phyloP scores from a whole-genome alignment of 1,140 invertebrate species.

The Drosophila takahashii region DNA sequence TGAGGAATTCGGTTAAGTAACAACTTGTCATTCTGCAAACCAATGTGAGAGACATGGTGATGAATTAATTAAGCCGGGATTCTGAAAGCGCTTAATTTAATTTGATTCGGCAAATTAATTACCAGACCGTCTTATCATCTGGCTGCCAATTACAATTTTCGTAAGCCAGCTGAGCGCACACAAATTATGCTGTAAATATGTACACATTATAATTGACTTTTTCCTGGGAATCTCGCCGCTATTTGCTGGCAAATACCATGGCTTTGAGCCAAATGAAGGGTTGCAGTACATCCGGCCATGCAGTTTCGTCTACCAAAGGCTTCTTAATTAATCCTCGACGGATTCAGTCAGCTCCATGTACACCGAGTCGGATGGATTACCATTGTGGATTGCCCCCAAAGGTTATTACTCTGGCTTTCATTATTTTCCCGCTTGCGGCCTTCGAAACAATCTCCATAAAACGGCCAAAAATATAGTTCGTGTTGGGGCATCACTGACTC shows the following conservation, averaged over 20 bases:
- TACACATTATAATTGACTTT: constrained; percentile 24
- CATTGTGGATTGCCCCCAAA: neutral
- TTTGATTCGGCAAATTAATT: constrained; percentile 29
- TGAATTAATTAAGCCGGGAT: constrained; percentile 20
- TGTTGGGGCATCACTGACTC: neutral
- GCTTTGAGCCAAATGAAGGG: neutral
- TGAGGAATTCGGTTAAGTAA: neutral
- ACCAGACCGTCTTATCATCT: neutral
- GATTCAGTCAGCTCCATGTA: neutral
- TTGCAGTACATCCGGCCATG: neutral
- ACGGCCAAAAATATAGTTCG: neutral
- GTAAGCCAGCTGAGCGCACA: constrained; percentile 4
- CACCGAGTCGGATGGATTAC: neutral
- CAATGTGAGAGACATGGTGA: constrained; percentile 4
- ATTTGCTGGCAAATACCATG: constrained; percentile 1
- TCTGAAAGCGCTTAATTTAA: neutral
- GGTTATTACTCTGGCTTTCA: constrained; percentile 1
- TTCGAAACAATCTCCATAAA: neutral
- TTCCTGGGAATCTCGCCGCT: neutral
- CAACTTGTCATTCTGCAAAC: constrained; percentile 1
- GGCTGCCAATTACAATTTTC: constrained; percentile 28
- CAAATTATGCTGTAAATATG: constrained; percentile 37
- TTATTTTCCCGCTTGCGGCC: neutral
- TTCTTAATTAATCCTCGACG: constrained; percentile 5
- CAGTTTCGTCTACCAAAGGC: neutral